Base-by-base conservation (phyloP, 2,888 invertebrate genomes). In the Panorpa germanica region DNA sequence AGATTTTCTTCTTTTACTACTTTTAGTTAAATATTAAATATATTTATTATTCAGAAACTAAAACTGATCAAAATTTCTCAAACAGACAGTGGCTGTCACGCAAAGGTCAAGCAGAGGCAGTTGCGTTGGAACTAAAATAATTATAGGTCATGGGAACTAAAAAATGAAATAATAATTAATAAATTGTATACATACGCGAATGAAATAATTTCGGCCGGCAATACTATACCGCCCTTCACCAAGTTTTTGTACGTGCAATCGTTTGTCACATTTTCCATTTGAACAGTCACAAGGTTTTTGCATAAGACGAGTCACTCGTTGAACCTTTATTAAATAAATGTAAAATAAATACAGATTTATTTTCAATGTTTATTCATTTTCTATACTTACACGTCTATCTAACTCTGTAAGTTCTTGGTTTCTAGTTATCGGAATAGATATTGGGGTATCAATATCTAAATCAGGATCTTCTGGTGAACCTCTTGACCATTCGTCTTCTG, bases 201-300 rank as follows among this genome's bases (percentile, higher is more conserved):
- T 80, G 51, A 85, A 85, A 31, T 86, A 82, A 45, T 78, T 81
- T 42, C 80, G 66, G 12, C 83, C 83, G 25, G 80, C 82, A 44
- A 88, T 82, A 48, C 74, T 72, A 55, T 85, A 86, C 36, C 76
- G 73, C 10, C 85, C 85, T 55, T 85, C 85, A 33, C 81, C 76
- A 29, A 86, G 72, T 52, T 81, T 78, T 47, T 72, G 70, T 39
- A 78, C 73, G 52, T 70, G 72, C 36, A 80, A 57, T 43, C 80
- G 53, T 46, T 71, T 74, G 37, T 70, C 69, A 50, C 78, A 76
- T 44, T 68, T 70, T 30, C 69, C 70, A 29, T 64, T 63, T 39
- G 65, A 59, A 51, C 78, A 80, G 47, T 67, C 70, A 53, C 80
- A 80, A 44, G 73, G 71, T 44, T 70, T 67, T 47, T 74, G 73